These are phyloP conservation scores for Semnornis frantzii DNA, from an alignment of 2,113 vertebrate species.

Conservation along the genomic window DNA sequence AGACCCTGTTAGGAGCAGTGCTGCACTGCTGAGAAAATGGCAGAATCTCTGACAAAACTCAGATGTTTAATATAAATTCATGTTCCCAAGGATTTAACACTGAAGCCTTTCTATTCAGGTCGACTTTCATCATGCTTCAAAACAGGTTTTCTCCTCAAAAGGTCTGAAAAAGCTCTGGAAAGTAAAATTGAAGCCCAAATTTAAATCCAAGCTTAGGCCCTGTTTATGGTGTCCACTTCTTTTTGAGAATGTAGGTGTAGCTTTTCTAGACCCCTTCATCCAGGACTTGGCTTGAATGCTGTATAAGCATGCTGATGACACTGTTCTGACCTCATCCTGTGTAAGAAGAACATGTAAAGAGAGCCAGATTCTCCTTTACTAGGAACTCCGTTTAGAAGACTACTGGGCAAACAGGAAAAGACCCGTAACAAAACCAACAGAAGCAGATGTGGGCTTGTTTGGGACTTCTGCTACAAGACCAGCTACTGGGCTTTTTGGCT, in stretches of 20 bases:
- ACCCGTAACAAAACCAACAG: slow-evolving; percentile 78
- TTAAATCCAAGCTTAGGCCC: background rate
- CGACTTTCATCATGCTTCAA: background rate
- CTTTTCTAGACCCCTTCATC: background rate
- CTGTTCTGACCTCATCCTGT: background rate
- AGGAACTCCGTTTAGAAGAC: slow-evolving; percentile 93
- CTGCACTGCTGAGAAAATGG: background rate
- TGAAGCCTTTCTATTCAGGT: background rate
- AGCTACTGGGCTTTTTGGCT: slow-evolving; percentile 88
- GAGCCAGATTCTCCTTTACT: background rate
- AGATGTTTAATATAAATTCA: rapidly evolving
- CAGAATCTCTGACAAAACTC: background rate
- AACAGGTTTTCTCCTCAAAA: background rate
- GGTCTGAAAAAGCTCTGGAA: background rate
- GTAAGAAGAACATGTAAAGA: background rate
- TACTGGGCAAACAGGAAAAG: slow-evolving; percentile 95
- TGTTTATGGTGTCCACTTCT: background rate
- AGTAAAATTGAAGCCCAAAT: background rate
- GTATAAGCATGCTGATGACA: rapidly evolving
- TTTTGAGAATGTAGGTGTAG: rapidly evolving
- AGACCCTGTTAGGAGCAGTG: background rate
- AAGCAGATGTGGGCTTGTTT: slow-evolving; percentile 81
- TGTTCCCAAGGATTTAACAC: background rate
- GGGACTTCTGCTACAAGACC: slow-evolving; percentile 84
- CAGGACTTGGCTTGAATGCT: background rate